These are phyloP conservation scores for Abramis brama DNA, from an alignment of 2,113 vertebrate species.

Conservation along the genomic window DNA sequence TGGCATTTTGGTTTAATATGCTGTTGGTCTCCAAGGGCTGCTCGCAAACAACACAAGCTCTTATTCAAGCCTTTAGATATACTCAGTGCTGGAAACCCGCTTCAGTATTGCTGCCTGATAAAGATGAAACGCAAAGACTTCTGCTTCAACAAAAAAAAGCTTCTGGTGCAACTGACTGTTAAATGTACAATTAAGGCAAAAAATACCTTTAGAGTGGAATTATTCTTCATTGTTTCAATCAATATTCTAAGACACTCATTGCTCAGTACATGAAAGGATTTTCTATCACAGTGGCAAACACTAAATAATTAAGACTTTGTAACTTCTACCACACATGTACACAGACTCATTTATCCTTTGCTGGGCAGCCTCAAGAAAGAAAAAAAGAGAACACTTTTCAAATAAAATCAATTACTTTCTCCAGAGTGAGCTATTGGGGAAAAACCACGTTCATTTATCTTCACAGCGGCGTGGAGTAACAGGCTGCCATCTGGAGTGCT, in stretches of 20 bases:
- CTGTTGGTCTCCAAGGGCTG: slow-evolving; percentile 16
- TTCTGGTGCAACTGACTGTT: slow-evolving; percentile 46
- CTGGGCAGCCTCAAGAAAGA: neutral
- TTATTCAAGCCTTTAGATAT: slow-evolving; percentile 28
- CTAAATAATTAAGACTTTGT: slow-evolving; percentile 25
- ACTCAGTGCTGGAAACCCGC: neutral
- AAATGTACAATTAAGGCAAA: slow-evolving; percentile 27
- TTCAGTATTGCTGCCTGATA: slow-evolving; percentile 7
- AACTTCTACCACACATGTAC: slow-evolving; percentile 8
- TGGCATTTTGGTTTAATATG: slow-evolving; percentile 33
- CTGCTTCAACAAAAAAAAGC: neutral
- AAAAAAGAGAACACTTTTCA: slow-evolving; percentile 11
- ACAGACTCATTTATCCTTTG: neutral
- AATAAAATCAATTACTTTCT: slow-evolving; percentile 33
- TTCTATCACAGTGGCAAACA: slow-evolving; percentile 8
- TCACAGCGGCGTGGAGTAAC: neutral
- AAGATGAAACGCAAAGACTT: neutral
- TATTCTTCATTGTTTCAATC: neutral
- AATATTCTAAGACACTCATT: slow-evolving; percentile 15
- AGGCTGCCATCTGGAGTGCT: slow-evolving; percentile 29
- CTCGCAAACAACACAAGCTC: slow-evolving; percentile 13
- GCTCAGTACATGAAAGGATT: slow-evolving; percentile 10
- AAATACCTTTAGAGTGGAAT: slow-evolving; percentile 8
- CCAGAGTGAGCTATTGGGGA: slow-evolving; percentile 1
- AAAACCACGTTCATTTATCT: slow-evolving; percentile 19